A percentile compares a stretch with the other conserved stretches of the same genome.
Evolutionary conservation across 2,113 vertebrate species (phyloP).

Genomic region (Ophthalmolycus amberensis): DNA sequence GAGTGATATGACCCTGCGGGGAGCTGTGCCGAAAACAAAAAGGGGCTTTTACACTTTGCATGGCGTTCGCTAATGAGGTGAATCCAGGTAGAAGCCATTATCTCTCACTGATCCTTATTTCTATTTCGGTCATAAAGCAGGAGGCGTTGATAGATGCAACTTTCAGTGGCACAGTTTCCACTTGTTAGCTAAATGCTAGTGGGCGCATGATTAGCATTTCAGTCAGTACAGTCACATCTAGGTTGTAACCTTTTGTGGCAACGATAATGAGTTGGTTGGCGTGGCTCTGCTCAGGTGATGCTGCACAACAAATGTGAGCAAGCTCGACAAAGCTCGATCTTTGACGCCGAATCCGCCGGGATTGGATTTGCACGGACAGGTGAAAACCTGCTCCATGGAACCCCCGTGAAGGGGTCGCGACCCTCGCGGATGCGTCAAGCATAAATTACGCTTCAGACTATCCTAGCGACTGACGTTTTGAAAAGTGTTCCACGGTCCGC

Average conservation of each 20-base stretch:
- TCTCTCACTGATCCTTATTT: slow-evolving; percentile 37
- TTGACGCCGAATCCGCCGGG: neutral
- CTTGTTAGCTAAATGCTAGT: slow-evolving; percentile 16
- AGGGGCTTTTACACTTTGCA: slow-evolving; percentile 26
- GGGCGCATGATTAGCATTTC: slow-evolving; percentile 23
- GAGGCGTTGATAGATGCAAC: slow-evolving; percentile 22
- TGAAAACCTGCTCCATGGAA: too few species aligned
- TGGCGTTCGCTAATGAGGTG: slow-evolving; percentile 49
- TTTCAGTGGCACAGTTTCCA: slow-evolving; percentile 22
- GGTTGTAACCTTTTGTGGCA: slow-evolving; percentile 26
- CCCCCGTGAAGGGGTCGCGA: neutral
- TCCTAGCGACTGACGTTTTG: neutral
- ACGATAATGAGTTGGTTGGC: neutral
- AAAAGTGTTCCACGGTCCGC: neutral
- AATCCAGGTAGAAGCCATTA: slow-evolving; percentile 61
- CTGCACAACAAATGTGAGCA: slow-evolving; percentile 14
- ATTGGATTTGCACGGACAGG: too few species aligned
- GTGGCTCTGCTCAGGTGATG: slow-evolving; percentile 6
- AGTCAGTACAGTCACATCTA: neutral
- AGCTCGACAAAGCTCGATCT: neutral
- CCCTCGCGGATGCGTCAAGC: neutral
- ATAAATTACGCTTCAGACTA: neutral
- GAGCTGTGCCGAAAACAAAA: slow-evolving; percentile 38
- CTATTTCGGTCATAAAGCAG: slow-evolving; percentile 40
- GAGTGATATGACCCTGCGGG: slow-evolving; percentile 22